Percentiles rank a stretch among this genome's conserved stretches.
Conservation (phyloP, 2,888 invertebrate genomes). For the Drosophila greeni region DNA sequence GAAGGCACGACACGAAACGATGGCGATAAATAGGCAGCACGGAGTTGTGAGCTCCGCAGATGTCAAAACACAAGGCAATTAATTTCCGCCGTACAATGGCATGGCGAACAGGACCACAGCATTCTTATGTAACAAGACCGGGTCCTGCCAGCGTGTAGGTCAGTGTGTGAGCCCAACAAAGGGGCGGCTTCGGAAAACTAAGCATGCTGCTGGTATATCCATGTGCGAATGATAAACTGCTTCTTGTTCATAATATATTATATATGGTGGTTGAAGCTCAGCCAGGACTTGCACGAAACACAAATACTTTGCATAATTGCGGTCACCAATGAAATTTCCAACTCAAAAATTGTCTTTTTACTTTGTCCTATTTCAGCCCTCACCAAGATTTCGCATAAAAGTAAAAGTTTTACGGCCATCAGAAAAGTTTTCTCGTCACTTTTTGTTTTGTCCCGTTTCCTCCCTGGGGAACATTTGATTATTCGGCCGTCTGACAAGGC, state of each 20-base stretch:
- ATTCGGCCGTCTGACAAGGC: conserved; percentile 23
- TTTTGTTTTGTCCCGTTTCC: conserved; percentile 34
- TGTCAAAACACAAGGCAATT: conserved; percentile 63
- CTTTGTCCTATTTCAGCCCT: background rate
- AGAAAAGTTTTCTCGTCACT: conserved; percentile 51
- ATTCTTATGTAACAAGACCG: conserved; percentile 18
- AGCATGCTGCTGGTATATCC: conserved; percentile 7
- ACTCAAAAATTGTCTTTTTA: conserved; percentile 11
- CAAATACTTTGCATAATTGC: conserved; percentile 28
- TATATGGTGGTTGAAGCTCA: conserved; percentile 13
- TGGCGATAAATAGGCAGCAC: conserved; percentile 23
- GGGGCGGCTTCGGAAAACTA: conserved; percentile 30
- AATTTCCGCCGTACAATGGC: conserved; percentile 66
- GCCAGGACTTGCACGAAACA: background rate
- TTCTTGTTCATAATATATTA: conserved; percentile 5
- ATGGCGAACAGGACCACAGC: conserved; percentile 36
- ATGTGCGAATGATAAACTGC: conserved; percentile 29
- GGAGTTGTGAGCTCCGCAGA: conserved; percentile 43
- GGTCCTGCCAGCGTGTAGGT: conserved; percentile 33
- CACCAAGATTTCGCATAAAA: conserved; percentile 30
- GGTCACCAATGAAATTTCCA: conserved; percentile 16
- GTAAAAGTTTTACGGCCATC: conserved; percentile 26
- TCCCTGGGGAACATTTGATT: conserved; percentile 58
- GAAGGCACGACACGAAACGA: conserved; percentile 51
- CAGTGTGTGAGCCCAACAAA: conserved; percentile 43